Evolutionary conservation across 2,113 vertebrate genomes (phyloP), one percentile per base, ranked within the genome.

Genomic region (Gobius niger): DNA sequence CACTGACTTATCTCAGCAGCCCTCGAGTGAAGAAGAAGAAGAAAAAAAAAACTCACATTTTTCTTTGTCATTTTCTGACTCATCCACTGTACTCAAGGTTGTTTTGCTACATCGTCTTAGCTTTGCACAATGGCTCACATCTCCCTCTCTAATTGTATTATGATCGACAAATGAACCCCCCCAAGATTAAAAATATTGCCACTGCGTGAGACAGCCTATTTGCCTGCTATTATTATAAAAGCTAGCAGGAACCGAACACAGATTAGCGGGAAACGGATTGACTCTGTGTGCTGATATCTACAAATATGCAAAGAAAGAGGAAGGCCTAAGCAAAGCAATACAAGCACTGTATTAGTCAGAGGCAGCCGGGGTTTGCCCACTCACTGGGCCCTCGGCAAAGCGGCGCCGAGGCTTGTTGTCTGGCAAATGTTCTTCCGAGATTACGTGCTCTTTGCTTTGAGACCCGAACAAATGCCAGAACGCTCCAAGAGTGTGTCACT

Each of bases 171-270:
- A 77, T 66, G 44, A 76, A 68, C 24, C 54, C n/a, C n/a, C 24
- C 60, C 67, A 72, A 75, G 66, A 91, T 92, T 83, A 91, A 89
- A 90, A 89, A 92, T 73, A 65, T 68, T 65, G 47, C 62, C 86
- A 75, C 88, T 70, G 75, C 85, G 92, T 80, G 90, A 85, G 88
- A 91, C 92, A 85, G 85, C 40, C 42, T 79, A 93, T 93, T 86
- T 92, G 75, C 81, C 84, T 68, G 74, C 90, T 89, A 93, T 93
- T 89, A 93, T 93, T 94, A 91, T 93, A 94, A 93, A 77, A 88
- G 90, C 80, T 75, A 90, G 65, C 79, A 76, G 71, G 72, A 89
- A 85, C 86, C 83, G 84, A 87, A 69, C 77, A 70, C 24, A 71
- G 89, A 91, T 91, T 89, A 78, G 87, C 7, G 63, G 80, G 85